Conservation (phyloP, 2,888 invertebrate species). For the Acanthosoma haemorrhoidale region DNA sequence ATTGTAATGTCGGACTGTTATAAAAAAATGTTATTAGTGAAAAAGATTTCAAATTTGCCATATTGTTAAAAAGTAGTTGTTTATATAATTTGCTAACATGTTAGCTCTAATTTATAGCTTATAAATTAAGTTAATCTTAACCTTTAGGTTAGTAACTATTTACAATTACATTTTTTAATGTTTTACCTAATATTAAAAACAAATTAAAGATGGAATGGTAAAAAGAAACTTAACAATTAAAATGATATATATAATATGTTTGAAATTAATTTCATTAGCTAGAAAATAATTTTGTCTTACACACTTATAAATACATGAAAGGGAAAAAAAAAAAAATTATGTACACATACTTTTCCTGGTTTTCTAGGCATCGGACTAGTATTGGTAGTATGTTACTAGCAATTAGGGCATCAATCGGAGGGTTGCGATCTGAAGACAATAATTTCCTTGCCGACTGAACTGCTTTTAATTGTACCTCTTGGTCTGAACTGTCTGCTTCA, state of each 20-base stretch:
- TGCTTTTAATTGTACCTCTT: constrained; percentile 77
- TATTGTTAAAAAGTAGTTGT: too few relatives aligned
- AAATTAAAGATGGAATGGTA: neutral
- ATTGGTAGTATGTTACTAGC: constrained; percentile 91
- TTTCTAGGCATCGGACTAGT: constrained; percentile 81
- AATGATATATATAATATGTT: neutral
- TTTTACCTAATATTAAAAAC: too few relatives aligned
- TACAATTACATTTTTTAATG: too few relatives aligned
- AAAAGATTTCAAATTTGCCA: neutral
- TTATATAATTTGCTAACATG: too few relatives aligned
- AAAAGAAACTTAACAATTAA: neutral
- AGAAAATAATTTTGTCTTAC: too few relatives aligned
- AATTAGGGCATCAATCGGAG: constrained; percentile 95
- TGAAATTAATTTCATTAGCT: too few relatives aligned
- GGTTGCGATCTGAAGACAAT: constrained; percentile 94
- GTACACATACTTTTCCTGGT: constrained; percentile 61
- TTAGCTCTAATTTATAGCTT: too few relatives aligned
- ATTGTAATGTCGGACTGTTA: constrained; percentile 77
- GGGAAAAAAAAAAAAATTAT: neutral
- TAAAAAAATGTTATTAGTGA: neutral
- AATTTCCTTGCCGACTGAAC: constrained; percentile 94
- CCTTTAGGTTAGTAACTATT: too few relatives aligned
- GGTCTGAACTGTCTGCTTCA: constrained; percentile 78
- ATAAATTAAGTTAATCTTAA: too few relatives aligned
- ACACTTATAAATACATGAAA: too few relatives aligned